Base-by-base conservation (phyloP, 2,113 vertebrate genomes). In the Callopanchax toddi region DNA sequence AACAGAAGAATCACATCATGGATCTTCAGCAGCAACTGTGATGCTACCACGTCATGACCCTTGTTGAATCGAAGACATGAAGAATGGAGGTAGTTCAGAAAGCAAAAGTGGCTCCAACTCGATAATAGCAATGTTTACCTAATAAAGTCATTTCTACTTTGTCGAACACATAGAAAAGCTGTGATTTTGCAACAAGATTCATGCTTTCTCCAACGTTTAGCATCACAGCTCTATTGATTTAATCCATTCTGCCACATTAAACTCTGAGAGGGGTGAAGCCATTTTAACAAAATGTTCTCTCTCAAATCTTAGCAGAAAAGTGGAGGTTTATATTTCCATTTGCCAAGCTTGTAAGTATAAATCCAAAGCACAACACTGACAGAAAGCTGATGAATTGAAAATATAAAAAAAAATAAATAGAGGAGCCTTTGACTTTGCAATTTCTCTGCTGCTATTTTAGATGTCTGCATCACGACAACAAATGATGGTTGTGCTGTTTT, bases 101-200 rank as follows among this genome's bases (percentile, higher is more conserved):
- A 9, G 6, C 6, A 32, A 8, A 32, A 32, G 29, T 6, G 6
- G 29, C 6, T 32, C 1, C 29, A 6, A 7, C 29, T 9, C 29
- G 29, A 1, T 32, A 4, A 1, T 32, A 9, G 29, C 29, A 32
- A 6, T 8, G 29, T 9, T 8, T 32, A 32, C 29, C 29, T 32
- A 32, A 9, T 32, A 32, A 32, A 32, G 29, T 32, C 10, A 9
- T 32, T 32, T 32, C 29, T 32, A 32, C 29, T 32, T 32, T 32
- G 29, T 32, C 10, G 29, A 8, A 32, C 29, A 32, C 29, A 32
- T 8, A 32, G 29, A 32, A 32, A 32, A 42, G 7, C 6, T 42
- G 17, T 37, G 11, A 87, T 89, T 81, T 87, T 86, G 82, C 82
- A 44, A 18, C 11, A 64, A 89, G 82, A 91, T 80, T 60, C 72